Evolutionary conservation across 1,140 invertebrate genomes (phyloP).

Genomic region (Globodera ellingtonae): DNA sequence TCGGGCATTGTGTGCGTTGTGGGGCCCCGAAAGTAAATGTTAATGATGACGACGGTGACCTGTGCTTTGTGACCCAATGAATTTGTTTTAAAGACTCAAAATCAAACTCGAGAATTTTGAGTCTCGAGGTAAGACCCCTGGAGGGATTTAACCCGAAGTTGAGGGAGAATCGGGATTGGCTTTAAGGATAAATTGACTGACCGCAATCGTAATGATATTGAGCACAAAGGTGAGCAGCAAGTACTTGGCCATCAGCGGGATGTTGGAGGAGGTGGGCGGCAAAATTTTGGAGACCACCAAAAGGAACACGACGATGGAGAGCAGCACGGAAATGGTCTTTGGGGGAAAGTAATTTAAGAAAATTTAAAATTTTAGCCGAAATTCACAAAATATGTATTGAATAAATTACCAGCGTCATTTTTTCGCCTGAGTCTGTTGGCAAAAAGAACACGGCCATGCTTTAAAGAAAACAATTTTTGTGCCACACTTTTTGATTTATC

Average conservation of each 20-base stretch:
- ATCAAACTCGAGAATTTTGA: too few relatives aligned
- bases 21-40: slow-evolving; percentile 97
- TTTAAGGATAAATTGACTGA: neutral
- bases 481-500: too few relatives aligned
- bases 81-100: too few relatives aligned
- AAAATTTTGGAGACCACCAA: slow-evolving; percentile 97
- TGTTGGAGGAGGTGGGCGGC: slow-evolving; percentile 90
- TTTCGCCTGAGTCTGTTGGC: slow-evolving; percentile 76
- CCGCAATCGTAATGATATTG: slow-evolving; percentile 92
- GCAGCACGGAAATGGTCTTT: slow-evolving; percentile 73
- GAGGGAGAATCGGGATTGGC: too few relatives aligned
- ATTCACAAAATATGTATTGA: too few relatives aligned
- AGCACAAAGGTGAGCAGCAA: slow-evolving; percentile 98
- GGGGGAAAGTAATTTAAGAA: too few relatives aligned
- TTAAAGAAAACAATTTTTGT: too few relatives aligned
- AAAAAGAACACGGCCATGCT: slow-evolving; percentile 95
- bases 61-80: neutral
- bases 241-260: slow-evolving; percentile 96
- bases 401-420: slow-evolving; percentile 34
- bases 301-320: slow-evolving; percentile 98
- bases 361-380: too few relatives aligned
- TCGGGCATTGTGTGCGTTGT: slow-evolving; percentile 75
- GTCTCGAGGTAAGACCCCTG: too few relatives aligned
- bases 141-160: too few relatives aligned
- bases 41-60: slow-evolving; percentile 97